Evolutionary conservation across 2,888 invertebrate genomes (phyloP).

Genomic region (Tanytarsus gracilentus): DNA sequence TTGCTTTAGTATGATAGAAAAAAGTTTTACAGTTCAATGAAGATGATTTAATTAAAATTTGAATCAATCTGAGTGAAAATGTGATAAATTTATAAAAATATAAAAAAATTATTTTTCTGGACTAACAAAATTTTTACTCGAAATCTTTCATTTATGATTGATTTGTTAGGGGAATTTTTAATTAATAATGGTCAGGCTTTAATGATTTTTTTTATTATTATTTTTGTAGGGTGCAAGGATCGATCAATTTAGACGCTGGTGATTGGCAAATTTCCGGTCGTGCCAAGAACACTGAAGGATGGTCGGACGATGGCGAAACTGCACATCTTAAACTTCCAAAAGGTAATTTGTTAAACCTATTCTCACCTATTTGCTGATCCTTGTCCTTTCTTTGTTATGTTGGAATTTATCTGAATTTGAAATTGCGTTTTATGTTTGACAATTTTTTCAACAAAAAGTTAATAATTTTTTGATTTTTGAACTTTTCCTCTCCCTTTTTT

Average conservation of each 20-base stretch:
- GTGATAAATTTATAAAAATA: not conserved
- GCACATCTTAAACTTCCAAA: slow-evolving; percentile 18
- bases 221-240: slow-evolving; percentile 14
- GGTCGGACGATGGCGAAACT: slow-evolving; percentile 5
- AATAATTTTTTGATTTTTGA: not conserved
- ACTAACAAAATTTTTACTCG: too few relatives aligned
- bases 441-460: not conserved
- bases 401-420: too few relatives aligned
- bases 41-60: not conserved
- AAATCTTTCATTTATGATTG: not conserved
- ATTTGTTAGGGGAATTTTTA: not conserved
- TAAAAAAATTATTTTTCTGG: too few relatives aligned
- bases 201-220: not conserved
- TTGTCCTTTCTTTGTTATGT: too few relatives aligned
- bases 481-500: not conserved
- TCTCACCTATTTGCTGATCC: too few relatives aligned
- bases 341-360: not conserved
- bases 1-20: not conserved
- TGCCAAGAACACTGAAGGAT: slow-evolving; percentile 25
- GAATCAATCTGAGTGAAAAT: not conserved
- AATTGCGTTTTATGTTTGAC: too few relatives aligned
- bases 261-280: slow-evolving; percentile 17
- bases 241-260: slow-evolving; percentile 10
- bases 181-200: not conserved
- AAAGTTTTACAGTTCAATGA: not conserved